phyloP scores from a whole-genome alignment of 64 coral and sea anemone genomes.

The Pachyseris speciosa region DNA sequence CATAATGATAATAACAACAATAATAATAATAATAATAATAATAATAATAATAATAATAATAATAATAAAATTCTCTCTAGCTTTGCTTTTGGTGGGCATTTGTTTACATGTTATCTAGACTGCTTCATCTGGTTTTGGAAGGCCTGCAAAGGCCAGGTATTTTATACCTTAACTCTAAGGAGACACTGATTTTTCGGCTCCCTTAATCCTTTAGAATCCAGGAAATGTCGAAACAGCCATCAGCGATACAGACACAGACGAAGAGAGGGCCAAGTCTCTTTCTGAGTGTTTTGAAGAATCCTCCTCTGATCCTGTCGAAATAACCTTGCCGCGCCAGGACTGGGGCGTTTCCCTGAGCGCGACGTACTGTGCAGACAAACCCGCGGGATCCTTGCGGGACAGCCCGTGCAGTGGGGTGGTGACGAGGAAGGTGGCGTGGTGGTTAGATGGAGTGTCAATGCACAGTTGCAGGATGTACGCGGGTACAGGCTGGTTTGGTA shows the following conservation, averaged over 20 bases:
- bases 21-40: too few relatives aligned
- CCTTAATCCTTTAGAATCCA: neutral
- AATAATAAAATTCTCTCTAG: too few relatives aligned
- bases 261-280: slow-evolving; percentile 49
- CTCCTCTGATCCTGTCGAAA: slow-evolving; percentile 70
- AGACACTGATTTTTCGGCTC: neutral
- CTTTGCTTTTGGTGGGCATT: too few relatives aligned
- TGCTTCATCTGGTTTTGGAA: too few relatives aligned
- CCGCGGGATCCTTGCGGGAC: slow-evolving; percentile 12
- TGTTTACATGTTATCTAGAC: too few relatives aligned
- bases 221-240: neutral
- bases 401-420: slow-evolving; percentile 19
- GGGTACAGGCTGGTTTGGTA: slow-evolving; percentile 65
- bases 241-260: slow-evolving; percentile 57
- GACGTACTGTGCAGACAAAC: slow-evolving; percentile 34
- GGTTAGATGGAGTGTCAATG: slow-evolving; percentile 52
- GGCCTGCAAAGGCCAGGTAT: too few relatives aligned
- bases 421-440: slow-evolving; percentile 65
- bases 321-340: slow-evolving; percentile 75
- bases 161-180: too few relatives aligned
- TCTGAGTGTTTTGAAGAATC: slow-evolving; percentile 66
- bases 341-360: slow-evolving; percentile 41
- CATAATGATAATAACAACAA: too few relatives aligned
- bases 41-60: too few relatives aligned
- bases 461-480: neutral